Evolutionary conservation across 2,113 vertebrate genomes (phyloP).

Genomic region (Rousettus leschenaultii): DNA sequence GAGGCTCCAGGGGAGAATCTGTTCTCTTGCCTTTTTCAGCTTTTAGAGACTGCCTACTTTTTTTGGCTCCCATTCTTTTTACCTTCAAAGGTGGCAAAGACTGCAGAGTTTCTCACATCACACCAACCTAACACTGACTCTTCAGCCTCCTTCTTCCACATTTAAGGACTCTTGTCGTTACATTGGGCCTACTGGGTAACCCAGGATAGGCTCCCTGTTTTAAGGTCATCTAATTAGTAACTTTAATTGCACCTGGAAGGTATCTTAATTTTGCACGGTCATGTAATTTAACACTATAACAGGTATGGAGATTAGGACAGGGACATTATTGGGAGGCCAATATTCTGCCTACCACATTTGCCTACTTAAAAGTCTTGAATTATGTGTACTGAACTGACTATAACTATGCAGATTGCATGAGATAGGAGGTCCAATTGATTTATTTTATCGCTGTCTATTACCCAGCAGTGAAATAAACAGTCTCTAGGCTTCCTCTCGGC

Average conservation of each 20-base stretch:
- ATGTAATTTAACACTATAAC: not conserved
- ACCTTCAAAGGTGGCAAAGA: not conserved
- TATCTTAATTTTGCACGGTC: not conserved
- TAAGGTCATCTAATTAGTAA: not conserved
- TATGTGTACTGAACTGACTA: not conserved
- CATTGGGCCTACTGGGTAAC: not conserved
- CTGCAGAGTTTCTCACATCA: not conserved
- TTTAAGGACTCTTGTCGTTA: conserved; percentile 30
- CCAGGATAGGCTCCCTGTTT: not conserved
- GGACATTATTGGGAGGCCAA: not conserved
- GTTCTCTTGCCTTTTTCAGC: not conserved
- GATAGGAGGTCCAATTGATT: not conserved
- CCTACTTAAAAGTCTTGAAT: not conserved
- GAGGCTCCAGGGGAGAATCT: not conserved
- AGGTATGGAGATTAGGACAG: not conserved
- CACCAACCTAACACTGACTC: not conserved
- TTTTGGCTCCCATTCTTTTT: not conserved
- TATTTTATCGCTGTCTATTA: not conserved
- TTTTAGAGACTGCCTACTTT: not conserved
- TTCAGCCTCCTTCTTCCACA: not conserved
- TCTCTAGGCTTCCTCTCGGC: not conserved
- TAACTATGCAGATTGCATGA: not conserved
- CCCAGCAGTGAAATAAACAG: not conserved
- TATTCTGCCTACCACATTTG: not conserved
- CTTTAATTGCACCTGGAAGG: not conserved